These are phyloP conservation scores for Macaria liturata DNA, from an alignment of 2,888 invertebrate species.

Conservation along the genomic window DNA sequence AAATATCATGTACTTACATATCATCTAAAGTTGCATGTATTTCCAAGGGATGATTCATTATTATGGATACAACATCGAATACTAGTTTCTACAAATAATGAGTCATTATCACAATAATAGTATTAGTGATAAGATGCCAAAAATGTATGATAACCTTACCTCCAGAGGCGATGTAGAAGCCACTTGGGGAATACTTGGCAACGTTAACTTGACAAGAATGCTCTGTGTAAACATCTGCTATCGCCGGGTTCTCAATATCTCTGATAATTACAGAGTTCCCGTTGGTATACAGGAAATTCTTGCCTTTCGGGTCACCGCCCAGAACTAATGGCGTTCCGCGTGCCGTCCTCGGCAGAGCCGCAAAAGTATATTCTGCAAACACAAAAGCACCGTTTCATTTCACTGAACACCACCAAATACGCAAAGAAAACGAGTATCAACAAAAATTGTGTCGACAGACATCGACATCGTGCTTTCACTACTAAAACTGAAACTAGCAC, in stretches of 20 bases:
- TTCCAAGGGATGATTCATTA: conserved; percentile 17
- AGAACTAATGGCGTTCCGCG: conserved; percentile 97
- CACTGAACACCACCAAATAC: conserved; percentile 34
- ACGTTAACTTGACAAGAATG: conserved; percentile 97
- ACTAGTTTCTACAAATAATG: conserved; percentile 18
- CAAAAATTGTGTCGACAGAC: conserved; percentile 34
- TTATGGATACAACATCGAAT: conserved; percentile 1
- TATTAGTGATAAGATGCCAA: conserved; percentile 17
- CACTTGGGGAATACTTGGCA: conserved; percentile 98
- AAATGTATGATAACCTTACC: conserved; percentile 83
- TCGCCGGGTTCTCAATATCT: conserved; percentile 97
- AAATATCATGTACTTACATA: no score
- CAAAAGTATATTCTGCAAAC: conserved; percentile 92
- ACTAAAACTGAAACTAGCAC: conserved; percentile 47
- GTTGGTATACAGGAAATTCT: conserved; percentile 98
- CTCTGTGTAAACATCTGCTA: conserved; percentile 98
- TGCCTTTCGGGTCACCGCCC: conserved; percentile 98
- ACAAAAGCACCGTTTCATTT: conserved; percentile 41
- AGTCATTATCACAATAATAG: conserved; percentile 24
- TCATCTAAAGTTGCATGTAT: no score
- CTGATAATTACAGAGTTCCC: conserved; percentile 99
- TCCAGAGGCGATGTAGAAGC: conserved; percentile 99
- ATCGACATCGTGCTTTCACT: conserved; percentile 47
- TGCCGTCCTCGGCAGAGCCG: conserved; percentile 96
- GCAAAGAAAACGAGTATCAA: conserved; percentile 37